Conservation (phyloP, 2,797 vertebrate genomes). For the Merluccius polli region DNA sequence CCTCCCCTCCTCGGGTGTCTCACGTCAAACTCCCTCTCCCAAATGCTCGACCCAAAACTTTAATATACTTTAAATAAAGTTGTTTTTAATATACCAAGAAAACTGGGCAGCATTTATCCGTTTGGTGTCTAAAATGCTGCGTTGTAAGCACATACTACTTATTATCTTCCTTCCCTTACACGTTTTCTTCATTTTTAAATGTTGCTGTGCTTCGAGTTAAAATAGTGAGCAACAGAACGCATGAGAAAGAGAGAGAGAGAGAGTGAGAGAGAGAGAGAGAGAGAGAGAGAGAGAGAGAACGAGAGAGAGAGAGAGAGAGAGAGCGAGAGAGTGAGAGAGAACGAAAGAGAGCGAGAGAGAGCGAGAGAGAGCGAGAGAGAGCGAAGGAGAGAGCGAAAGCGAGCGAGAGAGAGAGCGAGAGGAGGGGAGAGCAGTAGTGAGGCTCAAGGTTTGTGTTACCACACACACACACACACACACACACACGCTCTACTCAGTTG, state of each 20-base stretch:
- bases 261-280: neutral
- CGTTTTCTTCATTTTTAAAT: no score
- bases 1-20: neutral
- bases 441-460: constrained; percentile 24
- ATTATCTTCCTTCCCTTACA: neutral
- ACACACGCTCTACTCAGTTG: constrained; percentile 47
- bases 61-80: no score
- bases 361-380: no score
- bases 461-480: constrained; percentile 49
- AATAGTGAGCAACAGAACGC: neutral
- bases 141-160: neutral
- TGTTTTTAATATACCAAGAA: neutral
- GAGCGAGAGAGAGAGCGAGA: neutral
- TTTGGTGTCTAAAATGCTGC: neutral
- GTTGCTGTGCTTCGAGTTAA: no score
- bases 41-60: neutral
- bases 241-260: no score
- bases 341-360: neutral
- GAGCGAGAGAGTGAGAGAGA: no score
- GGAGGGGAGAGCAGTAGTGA: neutral
- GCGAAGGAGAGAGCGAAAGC: no score
- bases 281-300: neutral
- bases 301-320: neutral
- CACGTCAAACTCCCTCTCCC: neutral
- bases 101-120: neutral